phyloP scores from a whole-genome alignment of 2,113 vertebrate genomes.

The Silurus meridionalis region DNA sequence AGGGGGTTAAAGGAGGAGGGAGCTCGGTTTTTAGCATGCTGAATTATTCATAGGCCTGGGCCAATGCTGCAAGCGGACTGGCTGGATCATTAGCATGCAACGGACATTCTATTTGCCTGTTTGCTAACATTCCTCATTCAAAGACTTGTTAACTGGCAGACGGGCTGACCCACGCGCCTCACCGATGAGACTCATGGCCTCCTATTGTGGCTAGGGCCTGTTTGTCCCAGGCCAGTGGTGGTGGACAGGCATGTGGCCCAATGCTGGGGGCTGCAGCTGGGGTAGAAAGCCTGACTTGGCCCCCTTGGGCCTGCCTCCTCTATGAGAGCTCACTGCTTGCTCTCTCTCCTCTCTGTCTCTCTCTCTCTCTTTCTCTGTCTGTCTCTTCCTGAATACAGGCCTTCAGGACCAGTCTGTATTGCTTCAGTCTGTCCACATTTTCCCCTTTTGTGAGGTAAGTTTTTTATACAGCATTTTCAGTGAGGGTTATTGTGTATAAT shows the following conservation, averaged over 20 bases:
- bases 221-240: conserved; percentile 69
- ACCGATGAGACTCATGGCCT: conserved; percentile 80
- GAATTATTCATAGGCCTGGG: conserved; percentile 89
- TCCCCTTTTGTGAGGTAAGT: conserved; percentile 44
- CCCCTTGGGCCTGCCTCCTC: conserved; percentile 65
- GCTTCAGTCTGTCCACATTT: conserved; percentile 38
- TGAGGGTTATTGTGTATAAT: background rate
- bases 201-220: conserved; percentile 79
- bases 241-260: conserved; percentile 59
- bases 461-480: conserved; percentile 6
- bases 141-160: conserved; percentile 91
- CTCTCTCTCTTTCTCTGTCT: conserved; percentile 65
- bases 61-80: conserved; percentile 79
- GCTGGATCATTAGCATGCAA: conserved; percentile 84
- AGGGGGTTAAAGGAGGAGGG: conserved; percentile 55
- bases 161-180: conserved; percentile 82
- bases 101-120: conserved; percentile 88
- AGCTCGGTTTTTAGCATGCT: conserved; percentile 71
- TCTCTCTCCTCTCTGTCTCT: conserved; percentile 66
- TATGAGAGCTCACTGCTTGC: conserved; percentile 69
- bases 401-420: conserved; percentile 52
- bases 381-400: conserved; percentile 68
- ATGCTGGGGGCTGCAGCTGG: conserved; percentile 47
- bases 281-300: conserved; percentile 52
- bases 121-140: conserved; percentile 95